A percentile compares a stretch with the other conserved stretches of the same genome.
Evolutionary conservation across 2,888 invertebrate species (phyloP).

Genomic region (Candidula unifasciata): DNA sequence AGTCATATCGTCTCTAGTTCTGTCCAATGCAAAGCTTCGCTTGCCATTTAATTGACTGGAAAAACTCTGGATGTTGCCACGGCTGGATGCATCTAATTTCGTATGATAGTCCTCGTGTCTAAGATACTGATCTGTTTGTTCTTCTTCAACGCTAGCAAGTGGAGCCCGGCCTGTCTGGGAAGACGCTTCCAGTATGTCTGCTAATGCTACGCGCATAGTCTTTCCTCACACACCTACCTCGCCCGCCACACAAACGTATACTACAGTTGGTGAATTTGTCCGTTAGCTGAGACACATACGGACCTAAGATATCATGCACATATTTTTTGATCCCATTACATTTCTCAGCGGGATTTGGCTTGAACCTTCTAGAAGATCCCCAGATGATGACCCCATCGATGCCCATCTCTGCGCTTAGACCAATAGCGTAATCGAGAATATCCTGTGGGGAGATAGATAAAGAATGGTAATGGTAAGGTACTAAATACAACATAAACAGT

Average conservation of each 20-base stretch:
- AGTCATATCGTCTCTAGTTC: neutral
- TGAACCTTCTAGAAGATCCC: constrained; percentile 60
- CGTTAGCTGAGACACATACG: constrained; percentile 60
- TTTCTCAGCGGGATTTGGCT: constrained; percentile 40
- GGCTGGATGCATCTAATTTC: neutral
- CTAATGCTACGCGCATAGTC: neutral
- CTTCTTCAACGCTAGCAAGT: neutral
- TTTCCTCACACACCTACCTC: constrained; percentile 58
- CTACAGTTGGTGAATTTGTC: constrained; percentile 51
- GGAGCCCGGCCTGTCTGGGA: neutral
- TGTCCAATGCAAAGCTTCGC: neutral
- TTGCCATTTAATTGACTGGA: neutral
- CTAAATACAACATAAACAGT: no score
- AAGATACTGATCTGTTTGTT: no score
- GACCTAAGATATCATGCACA: constrained; percentile 60
- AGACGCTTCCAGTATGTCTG: neutral
- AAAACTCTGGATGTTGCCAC: neutral
- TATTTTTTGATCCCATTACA: constrained; percentile 60
- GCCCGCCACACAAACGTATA: constrained; percentile 51
- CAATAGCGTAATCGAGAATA: constrained; percentile 55
- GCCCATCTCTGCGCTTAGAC: constrained; percentile 61
- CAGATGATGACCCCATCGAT: constrained; percentile 65
- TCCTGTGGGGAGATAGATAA: neutral
- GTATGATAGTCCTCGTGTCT: neutral
- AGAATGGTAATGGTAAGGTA: no score